Percentiles rank a stretch among this genome's conserved stretches.
These are phyloP conservation scores for Macropus fuliginosus DNA, from an alignment of 2,797 vertebrate genomes.

Conservation along the genomic window DNA sequence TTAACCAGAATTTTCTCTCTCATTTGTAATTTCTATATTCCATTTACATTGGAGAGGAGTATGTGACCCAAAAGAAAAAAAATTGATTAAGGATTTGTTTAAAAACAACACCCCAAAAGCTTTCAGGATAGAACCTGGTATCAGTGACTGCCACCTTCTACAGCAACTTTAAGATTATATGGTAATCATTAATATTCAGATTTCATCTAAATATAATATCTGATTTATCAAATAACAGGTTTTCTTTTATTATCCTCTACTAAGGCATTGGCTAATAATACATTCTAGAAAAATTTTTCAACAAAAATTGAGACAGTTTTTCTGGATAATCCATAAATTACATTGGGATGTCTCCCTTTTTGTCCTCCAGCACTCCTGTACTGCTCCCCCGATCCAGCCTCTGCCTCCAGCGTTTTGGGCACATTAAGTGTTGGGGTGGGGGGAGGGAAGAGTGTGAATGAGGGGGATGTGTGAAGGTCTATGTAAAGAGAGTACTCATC, in stretches of 20 bases:
- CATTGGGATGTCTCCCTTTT: neutral
- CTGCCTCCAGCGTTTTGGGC: slow-evolving; percentile 38
- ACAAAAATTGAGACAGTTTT: slow-evolving; percentile 56
- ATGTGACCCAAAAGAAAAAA: slow-evolving; percentile 60
- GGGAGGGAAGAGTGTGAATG: slow-evolving; percentile 9
- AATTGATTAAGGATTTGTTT: slow-evolving; percentile 68
- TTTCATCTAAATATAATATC: slow-evolving; percentile 42
- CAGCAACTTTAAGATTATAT: slow-evolving; percentile 63
- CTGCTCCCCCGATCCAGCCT: neutral
- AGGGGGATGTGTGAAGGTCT: slow-evolving; percentile 51
- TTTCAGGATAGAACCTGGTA: slow-evolving; percentile 26
- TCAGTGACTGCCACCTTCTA: slow-evolving; percentile 48
- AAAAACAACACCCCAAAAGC: slow-evolving; percentile 55
- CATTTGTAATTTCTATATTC: slow-evolving; percentile 44
- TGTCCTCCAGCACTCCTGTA: neutral
- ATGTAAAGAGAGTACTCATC: slow-evolving; percentile 40
- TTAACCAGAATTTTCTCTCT: slow-evolving; percentile 58
- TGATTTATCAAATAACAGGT: slow-evolving; percentile 20
- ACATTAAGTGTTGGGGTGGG: slow-evolving; percentile 39
- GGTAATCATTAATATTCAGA: slow-evolving; percentile 67
- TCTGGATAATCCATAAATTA: slow-evolving; percentile 46
- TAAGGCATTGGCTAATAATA: neutral
- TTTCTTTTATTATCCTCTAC: neutral
- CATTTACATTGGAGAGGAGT: slow-evolving; percentile 66
- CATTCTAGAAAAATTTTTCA: slow-evolving; percentile 62